Evolutionary conservation across 2,888 invertebrate genomes (phyloP).

Genomic region (Caenorhabditis sp.): DNA sequence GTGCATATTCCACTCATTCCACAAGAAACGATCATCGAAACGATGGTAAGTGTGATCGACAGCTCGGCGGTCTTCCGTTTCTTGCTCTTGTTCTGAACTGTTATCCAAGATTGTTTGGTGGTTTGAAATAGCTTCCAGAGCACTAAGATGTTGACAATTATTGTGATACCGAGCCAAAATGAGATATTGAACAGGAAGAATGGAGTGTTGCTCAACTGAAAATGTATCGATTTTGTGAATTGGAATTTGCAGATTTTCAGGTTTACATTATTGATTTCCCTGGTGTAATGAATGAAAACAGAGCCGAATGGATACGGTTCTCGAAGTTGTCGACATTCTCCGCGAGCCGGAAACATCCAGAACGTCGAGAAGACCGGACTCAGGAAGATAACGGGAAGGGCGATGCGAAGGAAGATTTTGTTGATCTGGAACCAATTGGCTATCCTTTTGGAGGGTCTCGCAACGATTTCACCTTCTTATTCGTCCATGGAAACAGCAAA

Average conservation of each 20-base stretch:
- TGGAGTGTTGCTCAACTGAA: conserved; percentile 42
- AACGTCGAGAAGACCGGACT: conserved; percentile 35
- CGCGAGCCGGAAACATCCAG: conserved; percentile 42
- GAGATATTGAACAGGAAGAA: conserved; percentile 36
- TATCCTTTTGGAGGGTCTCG: too few relatives aligned
- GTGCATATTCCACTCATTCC: background rate
- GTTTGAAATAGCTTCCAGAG: conserved; percentile 21
- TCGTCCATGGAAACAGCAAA: conserved; percentile 23
- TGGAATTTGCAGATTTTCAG: too few relatives aligned
- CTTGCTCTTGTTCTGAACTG: conserved; percentile 3
- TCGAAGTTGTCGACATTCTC: conserved; percentile 36
- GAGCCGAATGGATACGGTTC: conserved; percentile 41
- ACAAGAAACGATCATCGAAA: background rate
- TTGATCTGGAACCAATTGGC: conserved; percentile 24
- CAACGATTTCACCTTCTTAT: conserved; percentile 34
- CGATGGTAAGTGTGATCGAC: background rate
- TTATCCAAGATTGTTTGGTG: background rate
- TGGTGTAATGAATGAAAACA: conserved; percentile 33
- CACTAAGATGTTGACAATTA: background rate
- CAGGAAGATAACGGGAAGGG: conserved; percentile 23
- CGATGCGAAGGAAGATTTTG: conserved; percentile 5
- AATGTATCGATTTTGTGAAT: too few relatives aligned
- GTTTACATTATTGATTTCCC: conserved; percentile 17
- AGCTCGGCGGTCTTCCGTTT: conserved; percentile 2
- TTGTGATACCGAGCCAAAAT: conserved; percentile 26